phyloP scores from a whole-genome alignment of 1,140 invertebrate species.

The Diorhabda sublineata region DNA sequence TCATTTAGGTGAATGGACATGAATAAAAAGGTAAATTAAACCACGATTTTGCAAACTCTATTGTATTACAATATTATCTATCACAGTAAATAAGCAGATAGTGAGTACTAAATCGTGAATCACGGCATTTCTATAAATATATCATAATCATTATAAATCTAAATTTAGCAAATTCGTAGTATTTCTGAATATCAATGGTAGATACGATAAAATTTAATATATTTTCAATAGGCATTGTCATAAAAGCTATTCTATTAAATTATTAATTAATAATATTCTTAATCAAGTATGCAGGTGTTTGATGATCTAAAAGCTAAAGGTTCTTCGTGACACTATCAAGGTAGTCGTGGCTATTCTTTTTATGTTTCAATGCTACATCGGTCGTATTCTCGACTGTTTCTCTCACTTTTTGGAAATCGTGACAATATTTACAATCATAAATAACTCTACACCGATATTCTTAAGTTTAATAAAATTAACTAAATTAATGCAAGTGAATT shows the following conservation, averaged over 20 bases:
- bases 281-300: constrained; percentile 29
- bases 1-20: background rate
- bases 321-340: constrained; percentile 34
- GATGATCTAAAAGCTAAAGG: constrained; percentile 28
- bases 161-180: constrained; percentile 3
- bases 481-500: constrained; percentile 2
- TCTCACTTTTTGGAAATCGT: constrained; percentile 35
- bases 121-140: constrained; percentile 16
- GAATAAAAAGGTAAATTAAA: background rate
- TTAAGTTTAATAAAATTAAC: constrained; percentile 10
- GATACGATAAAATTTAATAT: constrained; percentile 8
- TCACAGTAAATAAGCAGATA: background rate
- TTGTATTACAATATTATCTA: background rate
- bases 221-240: constrained; percentile 16
- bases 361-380: constrained; percentile 21
- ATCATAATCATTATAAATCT: constrained; percentile 3
- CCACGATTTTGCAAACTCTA: background rate
- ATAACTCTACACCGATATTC: constrained; percentile 17
- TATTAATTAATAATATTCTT: constrained; percentile 21
- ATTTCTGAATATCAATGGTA: constrained; percentile 3
- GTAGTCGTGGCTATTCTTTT: constrained; percentile 25
- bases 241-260: constrained; percentile 11
- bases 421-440: constrained; percentile 25
- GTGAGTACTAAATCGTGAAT: constrained; percentile 11
- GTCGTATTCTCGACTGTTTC: constrained; percentile 19